phyloP scores from a whole-genome alignment of 1,140 invertebrate species.

The Argopecten irradians region DNA sequence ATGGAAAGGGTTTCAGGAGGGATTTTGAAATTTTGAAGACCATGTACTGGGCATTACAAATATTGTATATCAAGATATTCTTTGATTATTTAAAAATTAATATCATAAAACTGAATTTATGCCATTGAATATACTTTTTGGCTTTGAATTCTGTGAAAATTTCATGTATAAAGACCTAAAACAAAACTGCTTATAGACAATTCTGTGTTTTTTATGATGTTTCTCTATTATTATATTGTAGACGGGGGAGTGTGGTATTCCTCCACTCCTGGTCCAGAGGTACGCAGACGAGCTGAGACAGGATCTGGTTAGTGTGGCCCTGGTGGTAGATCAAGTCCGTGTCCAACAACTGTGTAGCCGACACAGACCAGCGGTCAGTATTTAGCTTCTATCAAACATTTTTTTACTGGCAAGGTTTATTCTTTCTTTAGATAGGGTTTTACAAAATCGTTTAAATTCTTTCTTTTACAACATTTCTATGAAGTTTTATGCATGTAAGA shows the following conservation, averaged over 20 bases:
- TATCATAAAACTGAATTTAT: too few relatives aligned
- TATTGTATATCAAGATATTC: too few relatives aligned
- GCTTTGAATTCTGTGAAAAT: not conserved
- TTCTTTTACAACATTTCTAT: too few relatives aligned
- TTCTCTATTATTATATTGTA: constrained; percentile 57
- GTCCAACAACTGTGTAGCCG: constrained; percentile 66
- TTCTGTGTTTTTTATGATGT: not conserved
- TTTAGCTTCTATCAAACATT: too few relatives aligned
- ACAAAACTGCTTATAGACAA: not conserved
- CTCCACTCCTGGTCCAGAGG: constrained; percentile 76
- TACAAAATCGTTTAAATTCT: too few relatives aligned
- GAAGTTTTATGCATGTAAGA: too few relatives aligned
- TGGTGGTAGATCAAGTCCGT: constrained; percentile 74
- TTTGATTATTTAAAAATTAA: too few relatives aligned
- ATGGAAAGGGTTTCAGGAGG: too few relatives aligned
- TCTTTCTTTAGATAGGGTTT: too few relatives aligned
- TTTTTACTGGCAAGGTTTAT: too few relatives aligned
- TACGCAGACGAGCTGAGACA: constrained; percentile 77
- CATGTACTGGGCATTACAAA: too few relatives aligned
- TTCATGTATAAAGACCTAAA: not conserved
- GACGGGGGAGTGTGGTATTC: constrained; percentile 77
- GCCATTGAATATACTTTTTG: not conserved
- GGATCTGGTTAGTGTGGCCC: constrained; percentile 74
- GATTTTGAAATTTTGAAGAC: too few relatives aligned
- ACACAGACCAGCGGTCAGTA: constrained; percentile 63